phyloP scores from a whole-genome alignment of 2,113 vertebrate species.

The Meriones unguiculatus region DNA sequence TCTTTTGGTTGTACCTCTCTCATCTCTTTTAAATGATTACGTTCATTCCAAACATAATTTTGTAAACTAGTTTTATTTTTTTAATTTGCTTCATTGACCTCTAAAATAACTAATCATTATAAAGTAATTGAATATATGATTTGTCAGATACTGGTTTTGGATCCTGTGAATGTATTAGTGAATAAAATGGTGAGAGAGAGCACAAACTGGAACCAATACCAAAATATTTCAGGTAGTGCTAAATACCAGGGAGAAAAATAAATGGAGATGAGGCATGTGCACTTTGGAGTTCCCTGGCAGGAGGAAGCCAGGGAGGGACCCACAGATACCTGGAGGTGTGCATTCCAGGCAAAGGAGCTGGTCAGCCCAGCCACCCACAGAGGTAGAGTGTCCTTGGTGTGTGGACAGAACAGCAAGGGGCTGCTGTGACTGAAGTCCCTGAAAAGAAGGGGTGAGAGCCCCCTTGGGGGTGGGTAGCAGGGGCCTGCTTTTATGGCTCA shows the following conservation, averaged over 20 bases:
- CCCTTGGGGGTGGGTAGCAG: not conserved
- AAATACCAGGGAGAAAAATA: not conserved
- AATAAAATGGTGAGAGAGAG: not conserved
- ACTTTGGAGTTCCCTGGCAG: not conserved
- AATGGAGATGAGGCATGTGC: not conserved
- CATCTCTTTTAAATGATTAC: conserved; percentile 27
- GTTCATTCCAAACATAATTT: not conserved
- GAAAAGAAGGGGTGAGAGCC: not conserved
- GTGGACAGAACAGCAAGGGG: not conserved
- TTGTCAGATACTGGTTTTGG: not conserved
- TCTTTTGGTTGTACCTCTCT: not conserved
- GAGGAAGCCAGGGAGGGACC: not conserved
- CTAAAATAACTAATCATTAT: conserved; percentile 13
- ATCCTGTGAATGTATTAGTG: not conserved
- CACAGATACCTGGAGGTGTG: not conserved
- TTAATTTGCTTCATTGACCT: conserved; percentile 37
- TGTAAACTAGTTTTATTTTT: not conserved
- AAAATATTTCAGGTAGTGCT: conserved; percentile 1
- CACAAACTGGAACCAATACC: not conserved
- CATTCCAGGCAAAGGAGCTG: conserved; percentile 10
- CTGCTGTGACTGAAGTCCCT: not conserved
- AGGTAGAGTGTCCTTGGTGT: not conserved
- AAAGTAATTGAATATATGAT: not conserved
- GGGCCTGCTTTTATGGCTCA: not conserved
- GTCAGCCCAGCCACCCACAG: not conserved